Evolutionary conservation across 1,140 invertebrate genomes (phyloP).

Genomic region (Antheraea mylitta): DNA sequence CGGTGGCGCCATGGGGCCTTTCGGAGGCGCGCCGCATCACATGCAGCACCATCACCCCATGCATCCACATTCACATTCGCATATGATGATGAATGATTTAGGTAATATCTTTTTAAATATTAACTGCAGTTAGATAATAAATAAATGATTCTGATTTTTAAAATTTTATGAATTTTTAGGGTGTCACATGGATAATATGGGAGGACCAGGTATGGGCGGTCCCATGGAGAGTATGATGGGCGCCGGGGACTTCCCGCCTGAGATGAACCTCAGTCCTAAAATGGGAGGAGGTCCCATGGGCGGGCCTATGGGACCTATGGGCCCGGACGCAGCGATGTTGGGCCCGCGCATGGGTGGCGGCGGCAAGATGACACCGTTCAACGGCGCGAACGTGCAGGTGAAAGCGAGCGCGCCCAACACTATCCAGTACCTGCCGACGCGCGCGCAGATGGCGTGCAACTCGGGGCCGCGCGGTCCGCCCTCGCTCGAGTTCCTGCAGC

Average conservation of each 20-base stretch:
- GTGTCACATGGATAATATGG: slow-evolving; percentile 79
- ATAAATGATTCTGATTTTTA: background rate
- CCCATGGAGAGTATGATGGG: slow-evolving; percentile 77
- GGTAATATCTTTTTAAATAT: slow-evolving; percentile 30
- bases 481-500: slow-evolving; percentile 94
- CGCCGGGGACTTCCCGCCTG: slow-evolving; percentile 74
- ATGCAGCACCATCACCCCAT: slow-evolving; percentile 70
- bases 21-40: slow-evolving; percentile 62
- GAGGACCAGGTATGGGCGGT: slow-evolving; percentile 68
- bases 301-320: slow-evolving; percentile 74
- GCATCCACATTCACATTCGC: slow-evolving; percentile 68
- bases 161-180: slow-evolving; percentile 37
- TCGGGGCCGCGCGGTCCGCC: slow-evolving; percentile 87
- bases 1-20: slow-evolving; percentile 80
- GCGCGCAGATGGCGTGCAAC: slow-evolving; percentile 86
- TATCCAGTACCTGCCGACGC: slow-evolving; percentile 97
- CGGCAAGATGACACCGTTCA: slow-evolving; percentile 83
- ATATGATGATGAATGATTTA: slow-evolving; percentile 75
- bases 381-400: slow-evolving; percentile 93
- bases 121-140: background rate
- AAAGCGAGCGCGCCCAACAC: slow-evolving; percentile 98
- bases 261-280: slow-evolving; percentile 80
- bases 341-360: slow-evolving; percentile 75
- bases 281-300: slow-evolving; percentile 79
- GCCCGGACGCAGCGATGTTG: slow-evolving; percentile 71